phyloP scores from a whole-genome alignment of 2,888 invertebrate genomes.

The Euphydryas editha region DNA sequence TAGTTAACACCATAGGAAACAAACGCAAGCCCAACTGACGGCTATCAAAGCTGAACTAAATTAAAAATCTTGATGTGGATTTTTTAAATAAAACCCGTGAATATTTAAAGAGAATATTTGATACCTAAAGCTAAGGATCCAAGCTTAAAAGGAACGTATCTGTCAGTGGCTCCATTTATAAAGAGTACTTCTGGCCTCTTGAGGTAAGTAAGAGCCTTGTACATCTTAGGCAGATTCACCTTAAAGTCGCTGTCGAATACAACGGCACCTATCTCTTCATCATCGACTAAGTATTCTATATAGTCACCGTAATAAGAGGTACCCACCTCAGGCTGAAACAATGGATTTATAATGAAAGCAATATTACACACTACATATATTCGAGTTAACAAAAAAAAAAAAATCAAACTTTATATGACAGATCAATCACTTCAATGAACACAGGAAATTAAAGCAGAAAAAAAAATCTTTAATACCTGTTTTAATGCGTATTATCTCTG shows the following conservation, averaged over 20 bases:
- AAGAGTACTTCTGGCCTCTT: constrained; percentile 77
- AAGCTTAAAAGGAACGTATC: constrained; percentile 59
- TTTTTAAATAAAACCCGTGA: constrained; percentile 10
- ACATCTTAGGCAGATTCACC: constrained; percentile 77
- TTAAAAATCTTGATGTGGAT: not conserved
- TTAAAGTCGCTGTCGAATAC: constrained; percentile 80
- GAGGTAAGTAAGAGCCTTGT: constrained; percentile 75
- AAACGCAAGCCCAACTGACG: no score
- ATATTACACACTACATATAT: not conserved
- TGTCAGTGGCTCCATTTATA: constrained; percentile 78
- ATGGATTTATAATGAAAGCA: not conserved
- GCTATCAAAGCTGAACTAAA: no score
- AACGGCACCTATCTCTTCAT: constrained; percentile 82
- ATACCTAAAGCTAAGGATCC: constrained; percentile 66
- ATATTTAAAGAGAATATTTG: constrained; percentile 7
- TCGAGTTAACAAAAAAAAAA: no score
- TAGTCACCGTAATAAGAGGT: constrained; percentile 56
- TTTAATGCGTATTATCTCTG: no score
- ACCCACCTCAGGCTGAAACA: constrained; percentile 61
- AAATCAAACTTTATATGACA: no score
- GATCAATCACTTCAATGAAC: no score
- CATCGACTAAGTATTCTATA: constrained; percentile 61
- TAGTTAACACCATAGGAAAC: no score
- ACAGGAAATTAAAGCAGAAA: no score
- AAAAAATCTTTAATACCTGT: no score